Base-by-base conservation (phyloP, 2,113 vertebrate species). In the Ailuropoda melanoleuca region DNA sequence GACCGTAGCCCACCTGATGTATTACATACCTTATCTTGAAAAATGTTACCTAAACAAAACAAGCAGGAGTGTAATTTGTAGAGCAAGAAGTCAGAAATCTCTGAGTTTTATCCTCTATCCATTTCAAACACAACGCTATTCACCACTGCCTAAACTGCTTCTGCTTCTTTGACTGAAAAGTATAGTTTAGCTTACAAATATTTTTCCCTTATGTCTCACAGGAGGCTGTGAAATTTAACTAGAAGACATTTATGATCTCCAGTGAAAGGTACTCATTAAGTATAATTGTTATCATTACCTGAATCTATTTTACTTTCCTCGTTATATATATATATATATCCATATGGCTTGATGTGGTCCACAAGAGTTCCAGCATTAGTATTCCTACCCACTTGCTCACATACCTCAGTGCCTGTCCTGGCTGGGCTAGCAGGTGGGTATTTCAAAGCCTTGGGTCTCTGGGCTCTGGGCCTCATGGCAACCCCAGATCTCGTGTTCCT, bases 201-300 rank as follows among this genome's bases (percentile, higher is more conserved):
- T 82, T 95, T 95, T 23, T 68, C 78, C 50, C 55, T 81, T 81
- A 84, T n/a, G 19, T 92, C 62, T 96, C 83, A 90, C 48, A 90
- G 50, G 90, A 96, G 86, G 84, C 87, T 96, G 17, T 90, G 84
- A 97, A 92, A 96, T 97, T 88, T 86, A 96, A 93, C 95, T 37
- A 89, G 87, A 95, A 98, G 96, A 62, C 58, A 85, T 88, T 97
- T 96, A 90, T 96, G 89, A 97, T 97, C 93, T 87, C 95, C 2
- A 0, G 92, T 96, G 92, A 95, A 97, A 97, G 95, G 96, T 96
- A 75, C 55, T 96, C 89, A 97, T 97, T 97, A 98, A 96, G 46
- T 53, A 64, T 94, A 96, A 98, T 96, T 98, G 92, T 95, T 94
- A 96, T 92, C 88, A 92, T 97, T 97, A 95, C 87, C 93, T 97